Evolutionary conservation across 92 coral and sea anemone genomes (phyloP), one percentile per base, ranked within the genome.

Genomic region (Zoanthus sociatus): DNA sequence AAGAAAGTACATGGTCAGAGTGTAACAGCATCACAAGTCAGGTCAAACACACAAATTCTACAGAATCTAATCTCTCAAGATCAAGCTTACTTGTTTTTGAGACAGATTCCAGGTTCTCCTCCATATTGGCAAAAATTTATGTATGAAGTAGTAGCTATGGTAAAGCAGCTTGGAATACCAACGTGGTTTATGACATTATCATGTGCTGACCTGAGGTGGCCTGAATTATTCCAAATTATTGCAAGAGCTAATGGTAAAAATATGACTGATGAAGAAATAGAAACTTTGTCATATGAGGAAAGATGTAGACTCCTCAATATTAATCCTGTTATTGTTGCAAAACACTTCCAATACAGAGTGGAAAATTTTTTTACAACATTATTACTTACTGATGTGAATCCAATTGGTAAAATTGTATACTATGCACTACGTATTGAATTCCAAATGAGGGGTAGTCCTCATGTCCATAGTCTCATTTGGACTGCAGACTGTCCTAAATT

Each of bases 221-320:
- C 42, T 37, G 42, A 37, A 37, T 37, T 37, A 37, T 37, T 37
- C 42, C 76, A 71, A 18, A 71, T 71, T 71, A 71, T 71, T 71
- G 13, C 76, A 11, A 11, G 76, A 71, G 18, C 44, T 11, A 30
- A 71, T 30, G 11, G 76, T 18, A 30, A 71, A 71, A 71, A 71
- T n/a, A 71, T 71, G 76, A 71, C 76, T 13, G 20, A 71, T 71
- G 76, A 71, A 30, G 76, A 71, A 71, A 18, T 71, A 71, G 76
- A 71, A 71, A 18, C 76, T 11, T 71, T 71, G 48, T 71, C 76
- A 71, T 71, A 71, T 42, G 48, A 14, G 13, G 76, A 71, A 30
- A 71, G 76, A 71, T 71, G 76, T 18, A 30, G 15, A 71, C 37
- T 71, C 15, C 48, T 71, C 37, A 71, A 71, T 18, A 11, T 71